Evolutionary conservation across 2,888 invertebrate species (phyloP), one percentile per base, ranked within the genome.

Genomic region (Apodemia hepburni): DNA sequence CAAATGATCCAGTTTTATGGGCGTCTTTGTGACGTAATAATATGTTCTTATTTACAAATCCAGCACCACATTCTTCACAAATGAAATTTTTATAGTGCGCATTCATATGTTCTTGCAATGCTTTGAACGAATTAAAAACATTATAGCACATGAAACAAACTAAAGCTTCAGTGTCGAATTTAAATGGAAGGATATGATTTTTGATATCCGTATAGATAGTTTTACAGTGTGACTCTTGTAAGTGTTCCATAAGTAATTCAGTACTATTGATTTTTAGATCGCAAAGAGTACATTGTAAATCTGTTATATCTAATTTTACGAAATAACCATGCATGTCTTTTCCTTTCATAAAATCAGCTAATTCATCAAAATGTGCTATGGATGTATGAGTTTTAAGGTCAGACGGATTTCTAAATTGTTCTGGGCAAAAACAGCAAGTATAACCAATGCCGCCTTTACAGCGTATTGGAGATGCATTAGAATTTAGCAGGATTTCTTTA

Each of bases 391-490:
- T 61, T 69, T 87, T 87, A 0, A 87, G 69, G 35, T 79, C 75
- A 0, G 73, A 70, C 0, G 85, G 77, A 12, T 78, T 73, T 33
- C 71, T 71, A 60, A 70, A 83, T 47, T 82, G 76, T n/a, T 76
- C 68, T 0, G 72, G 60, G 62, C 87, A 87, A 64, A 83, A 87
- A 3, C 80, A 75, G 66, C 87, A 87, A 0, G 75, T 67, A 65
- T 80, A 87, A 0, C 82, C 84, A 0, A 78, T 75, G 0, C 82
- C 81, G 0, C 75, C 77, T 15, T 78, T 75, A 54, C 78, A 75
- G 17, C 79, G 75, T 6, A 87, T 83, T 0, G 87, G 87, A 0
- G 87, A 87, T 0, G 87, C 87, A 58, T 87, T 88, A 0, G 87
- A 81, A 63, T 76, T 71, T 3, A 73, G 65, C 5, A 86, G 65